Percentiles rank a stretch among this genome's conserved stretches.
Conservation (phyloP, 2,888 invertebrate species). For the Sphaerophoria rueppellii region DNA sequence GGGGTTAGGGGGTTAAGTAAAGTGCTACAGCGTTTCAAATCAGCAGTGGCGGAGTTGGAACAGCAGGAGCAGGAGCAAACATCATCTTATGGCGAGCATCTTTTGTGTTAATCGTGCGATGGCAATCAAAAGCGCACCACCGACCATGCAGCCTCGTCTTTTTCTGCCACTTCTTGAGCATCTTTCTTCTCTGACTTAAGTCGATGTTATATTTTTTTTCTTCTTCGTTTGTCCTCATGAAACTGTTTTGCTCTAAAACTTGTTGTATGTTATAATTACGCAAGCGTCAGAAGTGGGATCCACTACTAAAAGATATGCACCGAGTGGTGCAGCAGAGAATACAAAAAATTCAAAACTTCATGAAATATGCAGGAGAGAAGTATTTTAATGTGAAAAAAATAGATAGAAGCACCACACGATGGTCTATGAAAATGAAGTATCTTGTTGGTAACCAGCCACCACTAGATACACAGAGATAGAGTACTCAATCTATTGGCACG, state of each 20-base stretch:
- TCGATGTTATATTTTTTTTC: constrained; percentile 60
- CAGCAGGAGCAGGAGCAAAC: constrained; percentile 65
- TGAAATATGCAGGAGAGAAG: constrained; percentile 58
- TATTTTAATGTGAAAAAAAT: constrained; percentile 17
- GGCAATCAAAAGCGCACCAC: constrained; percentile 67
- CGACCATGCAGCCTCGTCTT: constrained; percentile 58
- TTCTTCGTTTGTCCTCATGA: constrained; percentile 18
- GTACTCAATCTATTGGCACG: constrained; percentile 66
- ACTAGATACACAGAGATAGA: constrained; percentile 5
- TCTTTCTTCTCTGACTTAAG: constrained; percentile 7
- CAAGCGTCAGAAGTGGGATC: constrained; percentile 63
- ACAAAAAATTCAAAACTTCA: constrained; percentile 41
- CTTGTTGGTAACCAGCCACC: constrained; percentile 42
- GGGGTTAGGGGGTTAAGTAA: constrained; percentile 65
- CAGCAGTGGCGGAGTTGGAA: neutral
- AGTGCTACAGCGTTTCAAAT: constrained; percentile 53
- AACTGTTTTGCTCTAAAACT: constrained; percentile 32
- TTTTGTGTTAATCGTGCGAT: constrained; percentile 72
- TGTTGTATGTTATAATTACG: constrained; percentile 70
- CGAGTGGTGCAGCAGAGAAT: neutral
- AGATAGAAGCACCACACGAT: constrained; percentile 18
- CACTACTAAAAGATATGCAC: constrained; percentile 34
- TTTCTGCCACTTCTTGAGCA: too few species aligned
- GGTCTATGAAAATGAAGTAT: constrained; percentile 66
- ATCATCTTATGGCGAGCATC: constrained; percentile 63